Evolutionary conservation across 2,797 vertebrate species (phyloP).

Genomic region (Chromis chromis): DNA sequence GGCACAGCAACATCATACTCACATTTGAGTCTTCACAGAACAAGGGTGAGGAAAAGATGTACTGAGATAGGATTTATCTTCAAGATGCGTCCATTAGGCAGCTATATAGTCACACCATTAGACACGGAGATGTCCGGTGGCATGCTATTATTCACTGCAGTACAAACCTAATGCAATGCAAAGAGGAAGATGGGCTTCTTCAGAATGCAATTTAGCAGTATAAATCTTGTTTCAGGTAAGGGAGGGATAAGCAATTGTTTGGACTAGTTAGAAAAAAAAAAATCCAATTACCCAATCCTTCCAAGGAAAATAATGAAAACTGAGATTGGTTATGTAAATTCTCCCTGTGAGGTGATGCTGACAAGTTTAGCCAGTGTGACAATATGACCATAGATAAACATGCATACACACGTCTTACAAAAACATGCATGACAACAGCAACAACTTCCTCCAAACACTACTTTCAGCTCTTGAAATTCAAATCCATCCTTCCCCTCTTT

Average conservation of each 20-base stretch:
- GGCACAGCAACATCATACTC: not conserved
- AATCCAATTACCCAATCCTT: conserved; percentile 47
- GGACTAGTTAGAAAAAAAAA: conserved; percentile 37
- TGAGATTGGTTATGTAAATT: conserved; percentile 55
- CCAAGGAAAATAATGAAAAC: conserved; percentile 44
- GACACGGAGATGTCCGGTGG: conserved; percentile 42
- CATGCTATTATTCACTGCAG: conserved; percentile 55
- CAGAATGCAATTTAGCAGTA: conserved; percentile 53
- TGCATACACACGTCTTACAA: conserved; percentile 6
- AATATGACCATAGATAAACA: conserved; percentile 30
- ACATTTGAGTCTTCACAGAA: conserved; percentile 5
- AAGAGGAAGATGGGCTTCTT: conserved; percentile 42
- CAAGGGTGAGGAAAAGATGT: conserved; percentile 8
- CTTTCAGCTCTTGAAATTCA: conserved; percentile 17
- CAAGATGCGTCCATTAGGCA: conserved; percentile 49
- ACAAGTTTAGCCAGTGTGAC: conserved; percentile 24
- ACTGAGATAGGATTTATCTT: conserved; percentile 46
- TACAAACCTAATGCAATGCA: conserved; percentile 36
- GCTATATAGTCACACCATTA: conserved; percentile 52
- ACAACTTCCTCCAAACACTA: not conserved
- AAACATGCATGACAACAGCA: conserved; percentile 3
- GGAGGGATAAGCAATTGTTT: conserved; percentile 44
- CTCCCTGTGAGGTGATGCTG: conserved; percentile 21
- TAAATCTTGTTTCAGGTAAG: conserved; percentile 53
- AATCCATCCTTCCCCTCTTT: conserved; percentile 21